Evolutionary conservation across 2,888 invertebrate genomes (phyloP).

Genomic region (Calameuta filiformis): DNA sequence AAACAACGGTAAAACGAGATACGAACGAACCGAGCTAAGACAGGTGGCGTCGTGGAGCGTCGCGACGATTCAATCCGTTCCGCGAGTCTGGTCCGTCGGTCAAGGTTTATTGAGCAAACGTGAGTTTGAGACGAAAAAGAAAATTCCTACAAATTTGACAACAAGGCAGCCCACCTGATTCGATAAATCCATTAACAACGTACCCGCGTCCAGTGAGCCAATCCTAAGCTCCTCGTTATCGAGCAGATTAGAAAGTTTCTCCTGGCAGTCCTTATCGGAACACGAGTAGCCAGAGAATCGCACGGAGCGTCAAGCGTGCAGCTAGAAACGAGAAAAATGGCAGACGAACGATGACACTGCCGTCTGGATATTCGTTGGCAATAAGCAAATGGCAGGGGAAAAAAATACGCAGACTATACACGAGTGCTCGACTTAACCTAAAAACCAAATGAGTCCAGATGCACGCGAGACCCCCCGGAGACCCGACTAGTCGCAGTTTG

Average conservation of each 20-base stretch:
- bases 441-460: background rate
- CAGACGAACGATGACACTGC: background rate
- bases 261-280: background rate
- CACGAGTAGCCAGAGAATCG: background rate
- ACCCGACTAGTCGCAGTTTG: background rate
- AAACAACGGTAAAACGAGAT: background rate
- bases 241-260: background rate
- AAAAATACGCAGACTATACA: background rate
- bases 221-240: background rate
- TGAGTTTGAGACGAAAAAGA: background rate
- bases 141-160: background rate
- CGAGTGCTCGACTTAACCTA: background rate
- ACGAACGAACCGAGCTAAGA: background rate
- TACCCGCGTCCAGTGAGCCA: background rate
- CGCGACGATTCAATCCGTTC: background rate
- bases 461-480: background rate
- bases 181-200: background rate
- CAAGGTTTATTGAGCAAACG: background rate
- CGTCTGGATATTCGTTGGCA: background rate
- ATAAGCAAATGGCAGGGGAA: fast-evolving
- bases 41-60: background rate
- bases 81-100: background rate
- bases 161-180: background rate
- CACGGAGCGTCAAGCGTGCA: background rate
- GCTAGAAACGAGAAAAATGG: background rate